Conservation (phyloP, 2,797 vertebrate genomes). For the Schizopygopsis pylzovi region DNA sequence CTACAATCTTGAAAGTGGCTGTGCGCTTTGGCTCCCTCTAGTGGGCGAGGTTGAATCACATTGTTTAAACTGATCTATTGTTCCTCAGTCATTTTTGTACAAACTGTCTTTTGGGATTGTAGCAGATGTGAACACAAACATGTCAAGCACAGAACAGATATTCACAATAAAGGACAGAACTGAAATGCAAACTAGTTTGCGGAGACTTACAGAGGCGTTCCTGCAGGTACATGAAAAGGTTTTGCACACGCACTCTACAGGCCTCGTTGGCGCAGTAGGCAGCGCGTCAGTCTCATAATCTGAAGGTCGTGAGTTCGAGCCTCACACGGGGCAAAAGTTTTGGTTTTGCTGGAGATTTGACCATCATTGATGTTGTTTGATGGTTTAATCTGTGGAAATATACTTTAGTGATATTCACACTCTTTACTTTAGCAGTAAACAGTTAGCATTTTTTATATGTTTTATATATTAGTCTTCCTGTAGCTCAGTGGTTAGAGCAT, state of each 20-base stretch:
- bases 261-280: conserved; percentile 56
- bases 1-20: not conserved
- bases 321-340: conserved; percentile 54
- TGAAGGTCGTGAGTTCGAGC: conserved; percentile 65
- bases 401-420: not conserved
- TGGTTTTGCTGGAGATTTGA: not conserved
- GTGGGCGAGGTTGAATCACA: not conserved
- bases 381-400: not conserved
- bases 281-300: conserved; percentile 54
- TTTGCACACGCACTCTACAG: fast-evolving
- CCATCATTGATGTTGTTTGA: fast-evolving
- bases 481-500: too few species aligned
- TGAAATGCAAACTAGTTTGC: not conserved
- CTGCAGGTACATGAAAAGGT: not conserved
- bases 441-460: not conserved
- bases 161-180: not conserved
- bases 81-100: not conserved
- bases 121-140: not conserved
- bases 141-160: not conserved
- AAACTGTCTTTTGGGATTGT: not conserved
- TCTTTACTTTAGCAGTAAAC: not conserved
- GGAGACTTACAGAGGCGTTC: not conserved
- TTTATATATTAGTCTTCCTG: too few species aligned
- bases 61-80: not conserved
- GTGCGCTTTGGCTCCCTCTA: not conserved